phyloP scores from a whole-genome alignment of 2,113 vertebrate genomes.

The Oryzias javanicus region DNA sequence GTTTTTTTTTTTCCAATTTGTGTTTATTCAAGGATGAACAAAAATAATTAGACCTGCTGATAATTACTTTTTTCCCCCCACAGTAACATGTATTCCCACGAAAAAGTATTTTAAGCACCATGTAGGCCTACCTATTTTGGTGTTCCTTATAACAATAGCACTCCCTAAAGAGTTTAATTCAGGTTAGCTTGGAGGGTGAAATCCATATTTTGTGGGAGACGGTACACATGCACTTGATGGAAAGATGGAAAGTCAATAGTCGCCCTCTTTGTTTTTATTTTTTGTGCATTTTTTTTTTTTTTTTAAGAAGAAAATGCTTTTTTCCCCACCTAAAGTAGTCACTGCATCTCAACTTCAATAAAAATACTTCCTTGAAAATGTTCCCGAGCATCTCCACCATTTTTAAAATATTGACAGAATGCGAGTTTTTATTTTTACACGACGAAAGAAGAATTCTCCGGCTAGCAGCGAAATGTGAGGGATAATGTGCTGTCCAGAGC shows the following conservation, averaged over 20 bases:
- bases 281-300: constrained; percentile 4
- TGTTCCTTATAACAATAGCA: not conserved
- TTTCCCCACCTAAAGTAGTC: constrained; percentile 4
- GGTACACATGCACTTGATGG: constrained; percentile 2
- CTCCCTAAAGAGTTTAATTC: constrained; percentile 9
- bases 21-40: too few relatives aligned
- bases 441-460: not conserved
- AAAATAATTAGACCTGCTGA: too few relatives aligned
- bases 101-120: too few relatives aligned
- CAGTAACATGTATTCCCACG: too few relatives aligned
- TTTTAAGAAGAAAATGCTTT: not conserved
- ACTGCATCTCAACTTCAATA: constrained; percentile 1
- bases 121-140: too few relatives aligned
- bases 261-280: constrained; percentile 7
- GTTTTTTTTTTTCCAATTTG: too few relatives aligned
- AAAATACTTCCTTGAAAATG: constrained; percentile 4
- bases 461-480: not conserved
- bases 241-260: constrained; percentile 23
- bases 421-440: constrained; percentile 6
- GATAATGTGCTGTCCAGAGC: not conserved
- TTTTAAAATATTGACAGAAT: constrained; percentile 26
- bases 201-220: constrained; percentile 45
- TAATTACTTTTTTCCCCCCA: too few relatives aligned
- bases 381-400: not conserved
- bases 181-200: constrained; percentile 11